phyloP scores from a whole-genome alignment of 1,140 invertebrate genomes.

The Aphaenogaster floridana region DNA sequence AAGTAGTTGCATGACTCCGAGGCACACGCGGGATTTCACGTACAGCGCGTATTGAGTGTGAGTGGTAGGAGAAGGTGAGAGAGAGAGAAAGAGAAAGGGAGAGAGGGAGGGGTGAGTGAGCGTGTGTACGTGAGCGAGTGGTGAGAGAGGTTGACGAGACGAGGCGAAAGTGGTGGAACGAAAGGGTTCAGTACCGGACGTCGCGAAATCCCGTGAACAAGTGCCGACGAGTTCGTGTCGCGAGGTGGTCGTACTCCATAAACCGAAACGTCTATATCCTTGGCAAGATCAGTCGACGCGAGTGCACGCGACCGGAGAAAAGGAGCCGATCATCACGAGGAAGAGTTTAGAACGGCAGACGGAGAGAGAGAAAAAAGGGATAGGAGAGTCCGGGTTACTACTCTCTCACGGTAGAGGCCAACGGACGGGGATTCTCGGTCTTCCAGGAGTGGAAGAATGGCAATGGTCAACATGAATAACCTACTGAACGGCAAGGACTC shows the following conservation, averaged over 20 bases:
- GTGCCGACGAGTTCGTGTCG: slow-evolving; percentile 54
- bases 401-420: slow-evolving; percentile 40
- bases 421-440: slow-evolving; percentile 58
- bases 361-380: slow-evolving; percentile 1
- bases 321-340: slow-evolving; percentile 35
- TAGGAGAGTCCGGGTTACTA: slow-evolving; percentile 40
- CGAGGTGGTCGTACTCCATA: slow-evolving; percentile 48
- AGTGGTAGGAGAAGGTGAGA: slow-evolving; percentile 17
- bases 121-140: slow-evolving; percentile 34
- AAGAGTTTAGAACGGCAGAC: slow-evolving; percentile 49
- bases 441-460: slow-evolving; percentile 88
- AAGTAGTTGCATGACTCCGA: slow-evolving; percentile 48
- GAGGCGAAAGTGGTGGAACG: slow-evolving; percentile 61
- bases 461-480: slow-evolving; percentile 99
- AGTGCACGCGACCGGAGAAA: slow-evolving; percentile 61
- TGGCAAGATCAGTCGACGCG: slow-evolving; percentile 71
- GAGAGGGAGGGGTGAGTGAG: slow-evolving; percentile 29
- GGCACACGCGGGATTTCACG: slow-evolving; percentile 67
- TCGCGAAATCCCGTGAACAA: slow-evolving; percentile 61
- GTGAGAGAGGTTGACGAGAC: slow-evolving; percentile 51
- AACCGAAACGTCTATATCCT: slow-evolving; percentile 70
- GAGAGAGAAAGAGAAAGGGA: background rate
- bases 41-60: background rate
- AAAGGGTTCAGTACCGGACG: slow-evolving; percentile 43
- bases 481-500: slow-evolving; percentile 99